These are phyloP conservation scores for Streptopelia turtur DNA, from an alignment of 2,797 vertebrate species.

Conservation along the genomic window DNA sequence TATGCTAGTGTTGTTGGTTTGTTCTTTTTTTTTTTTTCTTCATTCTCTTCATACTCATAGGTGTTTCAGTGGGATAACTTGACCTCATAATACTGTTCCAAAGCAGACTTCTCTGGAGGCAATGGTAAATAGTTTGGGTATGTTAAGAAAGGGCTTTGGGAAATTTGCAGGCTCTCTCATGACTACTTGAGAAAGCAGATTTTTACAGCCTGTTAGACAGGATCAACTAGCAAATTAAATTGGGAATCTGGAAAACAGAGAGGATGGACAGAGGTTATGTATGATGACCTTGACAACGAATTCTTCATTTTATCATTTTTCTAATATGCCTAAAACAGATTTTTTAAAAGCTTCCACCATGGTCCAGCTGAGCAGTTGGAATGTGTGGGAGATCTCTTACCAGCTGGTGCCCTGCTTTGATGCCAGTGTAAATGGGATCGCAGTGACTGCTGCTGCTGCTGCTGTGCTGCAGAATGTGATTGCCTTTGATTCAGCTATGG, in stretches of 20 bases:
- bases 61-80: conserved; percentile 44
- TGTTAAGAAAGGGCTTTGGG: not conserved
- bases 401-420: not conserved
- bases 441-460: not conserved
- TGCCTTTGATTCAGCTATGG: not conserved
- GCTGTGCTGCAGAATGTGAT: not conserved
- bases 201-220: not conserved
- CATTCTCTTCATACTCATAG: not conserved
- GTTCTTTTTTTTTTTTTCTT: not conserved
- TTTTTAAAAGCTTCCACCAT: not conserved
- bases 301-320: not conserved
- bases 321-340: not conserved
- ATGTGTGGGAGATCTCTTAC: not conserved
- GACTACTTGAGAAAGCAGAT: not conserved
- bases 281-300: not conserved
- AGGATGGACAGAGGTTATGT: not conserved
- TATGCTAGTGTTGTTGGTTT: not conserved
- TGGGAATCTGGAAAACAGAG: not conserved
- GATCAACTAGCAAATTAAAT: not conserved
- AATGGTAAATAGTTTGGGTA: conserved; percentile 15
- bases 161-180: not conserved
- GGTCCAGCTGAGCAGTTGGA: not conserved
- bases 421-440: not conserved
- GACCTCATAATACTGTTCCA: conserved; percentile 25
- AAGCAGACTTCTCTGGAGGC: conserved; percentile 19